Evolutionary conservation across 1,140 invertebrate species (phyloP).

Genomic region (Rhopalosiphum maidis): DNA sequence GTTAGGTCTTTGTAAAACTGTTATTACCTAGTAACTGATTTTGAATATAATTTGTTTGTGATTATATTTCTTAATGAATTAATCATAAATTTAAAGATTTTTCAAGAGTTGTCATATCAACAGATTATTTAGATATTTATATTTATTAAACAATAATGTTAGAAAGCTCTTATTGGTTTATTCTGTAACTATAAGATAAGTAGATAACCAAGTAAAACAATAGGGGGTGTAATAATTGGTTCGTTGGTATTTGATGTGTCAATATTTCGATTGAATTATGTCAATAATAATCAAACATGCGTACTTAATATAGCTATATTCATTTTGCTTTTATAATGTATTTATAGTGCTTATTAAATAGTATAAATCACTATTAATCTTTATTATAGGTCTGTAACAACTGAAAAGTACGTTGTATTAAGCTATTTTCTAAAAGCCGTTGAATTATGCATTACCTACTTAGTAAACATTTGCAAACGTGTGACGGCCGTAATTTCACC

Average conservation of each 20-base stretch:
- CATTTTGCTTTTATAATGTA: not conserved
- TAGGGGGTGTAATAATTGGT: not conserved
- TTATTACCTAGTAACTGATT: too few relatives aligned
- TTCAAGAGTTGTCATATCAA: not conserved
- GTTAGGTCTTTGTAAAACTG: not conserved
- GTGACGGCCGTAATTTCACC: constrained; percentile 37
- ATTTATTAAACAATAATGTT: not conserved
- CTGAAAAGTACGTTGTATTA: not conserved
- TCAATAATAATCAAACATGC: not conserved
- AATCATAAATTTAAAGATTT: not conserved
- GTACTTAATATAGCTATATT: not conserved
- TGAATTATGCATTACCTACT: constrained; percentile 19
- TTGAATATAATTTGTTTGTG: not conserved
- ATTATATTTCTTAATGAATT: not conserved
- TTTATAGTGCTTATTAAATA: not conserved
- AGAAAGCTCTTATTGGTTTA: not conserved
- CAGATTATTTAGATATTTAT: not conserved
- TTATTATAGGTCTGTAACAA: not conserved
- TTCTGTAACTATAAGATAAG: not conserved
- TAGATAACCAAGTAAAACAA: not conserved
- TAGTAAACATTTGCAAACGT: constrained; percentile 14
- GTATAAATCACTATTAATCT: not conserved
- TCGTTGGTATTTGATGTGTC: not conserved
- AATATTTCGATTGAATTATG: not conserved
- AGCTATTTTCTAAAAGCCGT: constrained; percentile 14